A percentile compares a stretch with the other conserved stretches of the same genome.
Evolutionary conservation across 92 coral and sea anemone genomes (phyloP).

Genomic region (Phenganax subtilis): DNA sequence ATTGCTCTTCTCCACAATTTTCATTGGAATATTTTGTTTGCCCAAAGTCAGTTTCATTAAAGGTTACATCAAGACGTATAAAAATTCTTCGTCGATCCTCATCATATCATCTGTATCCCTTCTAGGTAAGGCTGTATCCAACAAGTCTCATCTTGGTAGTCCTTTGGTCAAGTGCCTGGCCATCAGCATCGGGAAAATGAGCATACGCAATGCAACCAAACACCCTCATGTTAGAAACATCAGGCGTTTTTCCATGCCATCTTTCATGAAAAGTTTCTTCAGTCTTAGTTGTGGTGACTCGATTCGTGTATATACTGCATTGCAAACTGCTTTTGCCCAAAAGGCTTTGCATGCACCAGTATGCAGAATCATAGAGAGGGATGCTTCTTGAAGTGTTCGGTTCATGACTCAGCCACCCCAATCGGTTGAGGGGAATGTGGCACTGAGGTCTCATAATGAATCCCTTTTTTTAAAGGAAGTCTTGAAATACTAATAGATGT

Average conservation of each 20-base stretch:
- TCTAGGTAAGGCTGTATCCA: conserved; percentile 47
- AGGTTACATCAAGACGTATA: conserved; percentile 48
- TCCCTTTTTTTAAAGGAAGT: not conserved
- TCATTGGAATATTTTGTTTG: not conserved
- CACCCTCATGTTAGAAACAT: conserved; percentile 42
- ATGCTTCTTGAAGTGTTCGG: not conserved
- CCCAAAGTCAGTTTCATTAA: conserved; percentile 46
- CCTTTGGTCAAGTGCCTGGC: conserved; percentile 45
- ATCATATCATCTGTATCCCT: conserved; percentile 50
- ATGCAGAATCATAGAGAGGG: not conserved
- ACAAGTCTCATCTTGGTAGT: conserved; percentile 43
- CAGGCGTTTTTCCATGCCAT: conserved; percentile 47
- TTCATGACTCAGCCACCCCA: not conserved
- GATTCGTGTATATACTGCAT: conserved; percentile 6
- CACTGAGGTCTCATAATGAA: not conserved
- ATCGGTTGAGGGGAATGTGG: not conserved
- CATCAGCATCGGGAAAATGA: conserved; percentile 17
- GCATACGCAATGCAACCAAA: conserved; percentile 51
- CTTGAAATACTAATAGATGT: not conserved
- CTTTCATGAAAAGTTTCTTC: conserved; percentile 27
- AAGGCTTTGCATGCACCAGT: conserved; percentile 33
- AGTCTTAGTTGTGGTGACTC: conserved; percentile 24
- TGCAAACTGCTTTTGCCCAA: conserved; percentile 54
- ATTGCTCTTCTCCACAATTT: not conserved
- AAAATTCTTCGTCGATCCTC: conserved; percentile 41